Evolutionary conservation across 2,797 vertebrate genomes (phyloP).

Genomic region (Margarornis squamiger): DNA sequence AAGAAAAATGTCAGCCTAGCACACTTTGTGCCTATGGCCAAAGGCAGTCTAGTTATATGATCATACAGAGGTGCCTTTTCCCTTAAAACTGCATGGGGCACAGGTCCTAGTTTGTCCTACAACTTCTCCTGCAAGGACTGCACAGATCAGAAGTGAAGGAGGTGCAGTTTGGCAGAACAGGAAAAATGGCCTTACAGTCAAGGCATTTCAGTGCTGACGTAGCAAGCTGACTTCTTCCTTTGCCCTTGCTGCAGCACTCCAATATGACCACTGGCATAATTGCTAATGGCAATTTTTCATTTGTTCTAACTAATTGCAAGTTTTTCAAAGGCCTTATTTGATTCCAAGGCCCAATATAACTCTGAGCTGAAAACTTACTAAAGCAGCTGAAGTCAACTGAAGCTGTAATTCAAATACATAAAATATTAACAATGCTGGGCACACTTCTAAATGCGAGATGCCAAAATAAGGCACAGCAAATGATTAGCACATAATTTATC

Average conservation of each 20-base stretch:
- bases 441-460: background rate
- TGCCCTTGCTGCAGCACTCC: background rate
- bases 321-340: background rate
- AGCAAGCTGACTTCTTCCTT: background rate
- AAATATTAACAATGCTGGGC: constrained; percentile 26
- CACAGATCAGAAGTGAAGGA: background rate
- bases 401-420: constrained; percentile 10
- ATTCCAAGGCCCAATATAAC: background rate
- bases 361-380: background rate
- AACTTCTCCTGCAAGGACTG: background rate
- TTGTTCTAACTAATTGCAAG: background rate
- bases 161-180: background rate
- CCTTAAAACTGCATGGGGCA: background rate
- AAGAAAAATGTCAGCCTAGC: background rate
- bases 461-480: background rate
- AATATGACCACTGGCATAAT: background rate
- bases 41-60: background rate
- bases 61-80: background rate
- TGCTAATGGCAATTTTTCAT: background rate
- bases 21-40: background rate
- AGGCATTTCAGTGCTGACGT: background rate
- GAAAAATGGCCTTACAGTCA: background rate
- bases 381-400: background rate
- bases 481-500: background rate
- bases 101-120: background rate